phyloP scores from a whole-genome alignment of 2,797 vertebrate species.

The Tokudaia muenninki region DNA sequence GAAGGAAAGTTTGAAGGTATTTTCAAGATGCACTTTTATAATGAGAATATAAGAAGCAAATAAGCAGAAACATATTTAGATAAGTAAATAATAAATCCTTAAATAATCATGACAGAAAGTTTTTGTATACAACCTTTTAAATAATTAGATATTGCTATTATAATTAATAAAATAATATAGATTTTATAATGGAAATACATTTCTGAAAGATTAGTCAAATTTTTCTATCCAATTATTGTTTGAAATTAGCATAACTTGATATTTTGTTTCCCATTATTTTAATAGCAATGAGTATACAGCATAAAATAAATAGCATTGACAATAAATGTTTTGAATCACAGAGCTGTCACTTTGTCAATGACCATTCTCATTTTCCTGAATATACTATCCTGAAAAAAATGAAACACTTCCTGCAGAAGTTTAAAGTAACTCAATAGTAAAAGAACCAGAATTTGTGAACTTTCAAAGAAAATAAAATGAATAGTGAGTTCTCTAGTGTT shows the following conservation, averaged over 20 bases:
- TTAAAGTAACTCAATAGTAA: background rate
- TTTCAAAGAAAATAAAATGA: background rate
- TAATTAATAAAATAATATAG: slow-evolving; percentile 74
- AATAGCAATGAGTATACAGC: background rate
- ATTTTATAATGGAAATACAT: slow-evolving; percentile 76
- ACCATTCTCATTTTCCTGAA: background rate
- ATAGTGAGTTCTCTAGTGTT: background rate
- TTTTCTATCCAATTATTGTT: slow-evolving; percentile 55
- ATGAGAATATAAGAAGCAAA: slow-evolving; percentile 61
- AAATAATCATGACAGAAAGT: slow-evolving; percentile 64
- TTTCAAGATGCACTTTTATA: background rate
- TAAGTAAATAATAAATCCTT: background rate
- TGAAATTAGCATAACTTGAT: slow-evolving; percentile 49
- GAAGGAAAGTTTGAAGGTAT: slow-evolving; percentile 9
- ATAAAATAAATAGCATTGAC: background rate
- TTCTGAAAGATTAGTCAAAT: slow-evolving; percentile 77
- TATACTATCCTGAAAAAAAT: background rate
- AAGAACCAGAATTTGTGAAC: background rate
- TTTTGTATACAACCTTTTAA: slow-evolving; percentile 80
- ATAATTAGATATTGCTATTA: slow-evolving; percentile 78
- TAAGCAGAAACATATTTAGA: slow-evolving; percentile 53
- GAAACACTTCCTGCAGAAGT: background rate
- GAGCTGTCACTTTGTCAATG: background rate
- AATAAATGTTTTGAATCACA: slow-evolving; percentile 5
- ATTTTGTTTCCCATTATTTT: slow-evolving; percentile 42